Percentiles rank a stretch among this genome's conserved stretches.
phyloP scores from a whole-genome alignment of 1,140 invertebrate species.

The Zaprionus tsacasi region DNA sequence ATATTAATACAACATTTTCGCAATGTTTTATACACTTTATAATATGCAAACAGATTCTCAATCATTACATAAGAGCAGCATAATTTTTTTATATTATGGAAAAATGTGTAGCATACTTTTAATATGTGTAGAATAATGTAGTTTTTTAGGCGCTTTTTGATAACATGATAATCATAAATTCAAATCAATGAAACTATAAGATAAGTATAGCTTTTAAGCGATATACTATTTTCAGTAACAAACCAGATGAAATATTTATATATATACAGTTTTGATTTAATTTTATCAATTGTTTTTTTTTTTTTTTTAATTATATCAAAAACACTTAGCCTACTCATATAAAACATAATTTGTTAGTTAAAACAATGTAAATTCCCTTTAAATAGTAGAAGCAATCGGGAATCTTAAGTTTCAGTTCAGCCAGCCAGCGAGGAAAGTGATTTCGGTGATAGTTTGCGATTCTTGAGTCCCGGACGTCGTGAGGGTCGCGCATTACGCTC shows the following conservation, averaged over 20 bases:
- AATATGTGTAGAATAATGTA: neutral
- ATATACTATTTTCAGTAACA: neutral
- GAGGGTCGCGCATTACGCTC: conserved; percentile 61
- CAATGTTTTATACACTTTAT: neutral
- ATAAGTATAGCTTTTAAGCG: no score
- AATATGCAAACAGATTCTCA: neutral
- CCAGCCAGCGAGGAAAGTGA: conserved; percentile 73
- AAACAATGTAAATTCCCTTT: conserved; percentile 31
- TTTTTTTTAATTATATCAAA: conserved; percentile 6
- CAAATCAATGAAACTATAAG: neutral
- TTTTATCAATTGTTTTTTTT: neutral
- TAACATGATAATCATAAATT: neutral
- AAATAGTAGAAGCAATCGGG: no score
- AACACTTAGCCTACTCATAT: neutral
- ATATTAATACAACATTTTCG: neutral
- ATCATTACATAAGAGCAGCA: neutral
- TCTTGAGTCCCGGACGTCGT: conserved; percentile 61
- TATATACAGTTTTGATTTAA: conserved; percentile 14
- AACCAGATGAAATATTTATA: neutral
- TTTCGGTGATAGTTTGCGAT: conserved; percentile 78
- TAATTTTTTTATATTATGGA: neutral
- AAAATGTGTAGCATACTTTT: neutral
- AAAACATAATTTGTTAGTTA: neutral
- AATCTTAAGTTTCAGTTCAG: no score
- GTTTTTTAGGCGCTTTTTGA: neutral